phyloP scores from a whole-genome alignment of 1,140 invertebrate species.

The Saccostrea echinata region DNA sequence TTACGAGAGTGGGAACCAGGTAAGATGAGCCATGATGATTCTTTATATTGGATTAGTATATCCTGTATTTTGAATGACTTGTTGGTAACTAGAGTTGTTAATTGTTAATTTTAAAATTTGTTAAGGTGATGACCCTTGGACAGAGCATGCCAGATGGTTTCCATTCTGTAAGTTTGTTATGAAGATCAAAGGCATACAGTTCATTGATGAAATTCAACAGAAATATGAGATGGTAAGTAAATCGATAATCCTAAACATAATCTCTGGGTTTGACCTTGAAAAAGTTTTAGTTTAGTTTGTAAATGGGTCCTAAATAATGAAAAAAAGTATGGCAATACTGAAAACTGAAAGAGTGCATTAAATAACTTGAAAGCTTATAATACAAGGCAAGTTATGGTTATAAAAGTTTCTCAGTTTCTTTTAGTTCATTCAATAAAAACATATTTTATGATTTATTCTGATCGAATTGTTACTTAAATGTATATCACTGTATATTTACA shows the following conservation, averaged over 20 bases:
- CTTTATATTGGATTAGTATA: slow-evolving; percentile 84
- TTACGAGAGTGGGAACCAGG: slow-evolving; percentile 54
- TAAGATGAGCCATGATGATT: not conserved
- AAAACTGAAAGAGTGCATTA: too few species aligned
- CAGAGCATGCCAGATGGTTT: slow-evolving; percentile 84
- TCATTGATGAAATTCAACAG: slow-evolving; percentile 80
- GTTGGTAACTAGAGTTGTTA: slow-evolving; percentile 79
- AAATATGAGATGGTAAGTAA: not conserved
- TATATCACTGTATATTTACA: not conserved
- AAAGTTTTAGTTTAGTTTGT: too few species aligned
- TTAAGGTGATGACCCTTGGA: slow-evolving; percentile 86
- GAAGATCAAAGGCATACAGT: slow-evolving; percentile 88
- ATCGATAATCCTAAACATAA: too few species aligned
- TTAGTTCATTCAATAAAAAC: too few species aligned
- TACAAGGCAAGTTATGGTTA: too few species aligned
- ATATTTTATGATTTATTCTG: too few species aligned
- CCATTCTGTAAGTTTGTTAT: slow-evolving; percentile 88
- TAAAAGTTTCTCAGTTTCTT: too few species aligned
- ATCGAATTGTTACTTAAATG: too few species aligned
- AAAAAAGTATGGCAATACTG: too few species aligned
- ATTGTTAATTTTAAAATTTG: slow-evolving; percentile 70
- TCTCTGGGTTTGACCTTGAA: too few species aligned
- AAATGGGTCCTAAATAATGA: too few species aligned
- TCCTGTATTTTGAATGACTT: slow-evolving; percentile 90
- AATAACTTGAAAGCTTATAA: too few species aligned